Evolutionary conservation across 2,797 vertebrate genomes (phyloP).

Genomic region (Lutra lutra): DNA sequence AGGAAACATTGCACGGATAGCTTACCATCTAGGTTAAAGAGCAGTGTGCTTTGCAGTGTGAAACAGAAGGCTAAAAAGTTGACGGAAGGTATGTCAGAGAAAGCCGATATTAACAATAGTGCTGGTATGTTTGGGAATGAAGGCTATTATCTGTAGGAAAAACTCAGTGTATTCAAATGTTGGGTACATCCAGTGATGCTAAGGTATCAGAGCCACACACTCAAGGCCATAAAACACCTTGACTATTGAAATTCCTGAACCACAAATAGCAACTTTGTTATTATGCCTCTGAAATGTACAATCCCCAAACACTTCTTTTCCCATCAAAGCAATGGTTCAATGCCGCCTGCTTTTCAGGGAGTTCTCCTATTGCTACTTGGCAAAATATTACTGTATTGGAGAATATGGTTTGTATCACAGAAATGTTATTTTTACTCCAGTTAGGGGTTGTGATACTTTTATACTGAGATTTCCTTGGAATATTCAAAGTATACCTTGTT

Average conservation of each 20-base stretch:
- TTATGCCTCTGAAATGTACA: constrained; percentile 53
- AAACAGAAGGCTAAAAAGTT: constrained; percentile 7
- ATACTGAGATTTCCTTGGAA: constrained; percentile 11
- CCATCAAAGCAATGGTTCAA: constrained; percentile 26
- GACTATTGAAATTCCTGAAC: constrained; percentile 60
- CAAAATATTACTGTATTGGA: constrained; percentile 34
- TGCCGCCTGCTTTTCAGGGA: constrained; percentile 54
- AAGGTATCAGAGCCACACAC: neutral
- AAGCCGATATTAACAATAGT: neutral
- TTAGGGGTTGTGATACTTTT: constrained; percentile 26
- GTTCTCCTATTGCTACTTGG: constrained; percentile 38
- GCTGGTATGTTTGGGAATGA: neutral
- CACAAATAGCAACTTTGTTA: constrained; percentile 55
- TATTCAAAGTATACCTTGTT: constrained; percentile 28
- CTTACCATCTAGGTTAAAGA: neutral
- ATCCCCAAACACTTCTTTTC: neutral
- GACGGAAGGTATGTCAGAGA: constrained; percentile 33
- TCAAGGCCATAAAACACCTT: constrained; percentile 50
- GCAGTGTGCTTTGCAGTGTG: neutral
- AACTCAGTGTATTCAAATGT: constrained; percentile 35
- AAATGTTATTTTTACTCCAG: constrained; percentile 49
- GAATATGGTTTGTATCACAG: constrained; percentile 32
- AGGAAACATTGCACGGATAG: neutral
- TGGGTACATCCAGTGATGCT: constrained; percentile 3
- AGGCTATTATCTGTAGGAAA: constrained; percentile 52